Base-by-base conservation (phyloP, 2,888 invertebrate species). In the Agrotis clavis region DNA sequence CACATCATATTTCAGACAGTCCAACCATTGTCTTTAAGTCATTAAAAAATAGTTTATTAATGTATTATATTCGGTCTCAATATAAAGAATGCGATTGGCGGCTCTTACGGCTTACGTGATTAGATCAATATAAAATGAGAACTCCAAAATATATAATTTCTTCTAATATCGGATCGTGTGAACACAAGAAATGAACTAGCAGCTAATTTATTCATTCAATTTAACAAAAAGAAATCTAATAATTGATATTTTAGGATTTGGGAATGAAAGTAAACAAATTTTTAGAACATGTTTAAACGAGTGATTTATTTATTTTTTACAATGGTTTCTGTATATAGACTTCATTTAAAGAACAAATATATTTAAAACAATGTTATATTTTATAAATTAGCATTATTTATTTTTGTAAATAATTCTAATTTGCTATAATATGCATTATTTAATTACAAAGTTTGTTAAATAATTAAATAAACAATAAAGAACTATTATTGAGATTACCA, bases 231-330 rank as follows among this genome's bases (percentile, higher is more conserved):
- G 35, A 35, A 41, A 41, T 41, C 41, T 41, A 41, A 41, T 9
- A 4, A 21, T 7, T 48, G 35, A 18, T 16, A 41, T 48, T 54
- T 65, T 16, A 54, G 65, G 51, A 45, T 21, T 51, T n/a, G 18
- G 51, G 64, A 48, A 25, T 48, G 14, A 25, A 61, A 54, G 21
- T 9, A 74, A 64, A 71, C 47, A 35, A 71, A 1, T 2, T 25
- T 53, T 53, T 62, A 4, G 11, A 2, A 19, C n/a, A 13, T 16
- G 6, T 53, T n/a, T 19, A 2, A 41, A n/a, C n/a, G 1, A 51
- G 4, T 11, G 14, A 47, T 71, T 71, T 71, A 71, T 73, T 73
- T 16, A 30, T 47, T 13, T 47, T 53, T 13, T 21, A 73, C 61
- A 73, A 51, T 59, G 6, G 41, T 57, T 48, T 51, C 4, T 51